Percentiles rank a stretch among this genome's conserved stretches.
phyloP scores from a whole-genome alignment of 2,113 vertebrate species.

The Ivindomyrus marchei region DNA sequence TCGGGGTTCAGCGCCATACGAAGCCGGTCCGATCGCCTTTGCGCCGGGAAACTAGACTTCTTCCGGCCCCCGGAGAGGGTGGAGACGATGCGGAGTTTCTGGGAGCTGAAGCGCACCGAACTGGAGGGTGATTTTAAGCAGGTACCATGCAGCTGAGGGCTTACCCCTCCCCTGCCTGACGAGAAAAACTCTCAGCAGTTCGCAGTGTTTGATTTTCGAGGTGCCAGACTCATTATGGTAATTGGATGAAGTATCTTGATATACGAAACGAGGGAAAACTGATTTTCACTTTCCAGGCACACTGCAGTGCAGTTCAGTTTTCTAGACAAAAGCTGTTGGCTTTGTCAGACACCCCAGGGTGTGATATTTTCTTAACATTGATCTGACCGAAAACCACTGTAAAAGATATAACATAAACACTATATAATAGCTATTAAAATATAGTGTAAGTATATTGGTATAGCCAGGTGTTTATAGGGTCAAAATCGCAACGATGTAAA shows the following conservation, averaged over 20 bases:
- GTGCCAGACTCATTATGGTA: not conserved
- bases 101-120: slow-evolving; percentile 67
- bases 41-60: slow-evolving; percentile 60
- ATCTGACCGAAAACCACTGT: not conserved
- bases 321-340: not conserved
- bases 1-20: slow-evolving; percentile 67
- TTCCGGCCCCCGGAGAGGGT: slow-evolving; percentile 71
- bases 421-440: not conserved
- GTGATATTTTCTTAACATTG: not conserved
- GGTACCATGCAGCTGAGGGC: not conserved
- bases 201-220: not conserved
- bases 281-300: not conserved
- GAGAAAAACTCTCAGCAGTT: not conserved
- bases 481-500: not conserved
- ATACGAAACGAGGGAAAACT: not conserved
- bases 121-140: slow-evolving; percentile 48
- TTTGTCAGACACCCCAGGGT: not conserved
- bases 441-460: not conserved
- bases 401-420: not conserved
- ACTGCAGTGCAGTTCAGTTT: not conserved
- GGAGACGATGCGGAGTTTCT: slow-evolving; percentile 71
- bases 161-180: not conserved
- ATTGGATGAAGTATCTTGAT: not conserved
- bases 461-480: not conserved
- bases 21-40: slow-evolving; percentile 51